Evolutionary conservation across 2,888 invertebrate genomes (phyloP).

Genomic region (Caenorhabditis angaria): DNA sequence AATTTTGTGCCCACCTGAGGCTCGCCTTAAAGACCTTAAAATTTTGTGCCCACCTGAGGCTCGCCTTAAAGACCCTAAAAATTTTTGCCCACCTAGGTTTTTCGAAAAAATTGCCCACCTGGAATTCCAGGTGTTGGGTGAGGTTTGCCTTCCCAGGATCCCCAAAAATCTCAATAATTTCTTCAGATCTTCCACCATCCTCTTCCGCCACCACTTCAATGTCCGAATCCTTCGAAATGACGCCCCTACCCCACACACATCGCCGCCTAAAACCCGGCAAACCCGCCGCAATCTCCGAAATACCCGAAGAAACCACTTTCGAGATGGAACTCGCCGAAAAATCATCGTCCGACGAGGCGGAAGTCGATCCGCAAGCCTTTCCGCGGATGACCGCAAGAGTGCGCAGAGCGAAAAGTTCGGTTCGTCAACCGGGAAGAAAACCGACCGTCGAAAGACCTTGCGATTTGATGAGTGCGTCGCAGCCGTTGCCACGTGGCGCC

Average conservation of each 20-base stretch:
- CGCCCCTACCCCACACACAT: neutral
- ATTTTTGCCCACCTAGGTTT: too few relatives aligned
- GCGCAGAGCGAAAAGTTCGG: conserved; percentile 24
- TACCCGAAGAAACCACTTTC: conserved; percentile 39
- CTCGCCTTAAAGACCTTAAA: too few relatives aligned
- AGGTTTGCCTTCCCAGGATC: too few relatives aligned
- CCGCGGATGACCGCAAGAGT: conserved; percentile 38
- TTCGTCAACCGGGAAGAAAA: conserved; percentile 11
- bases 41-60: too few relatives aligned
- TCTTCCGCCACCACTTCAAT: neutral
- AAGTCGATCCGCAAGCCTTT: conserved; percentile 21
- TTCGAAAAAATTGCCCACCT: too few relatives aligned
- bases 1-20: too few relatives aligned
- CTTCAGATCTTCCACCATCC: neutral
- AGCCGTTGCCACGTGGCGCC: neutral
- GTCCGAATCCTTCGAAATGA: conserved; percentile 9
- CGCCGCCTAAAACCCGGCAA: neutral
- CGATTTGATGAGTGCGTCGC: neutral
- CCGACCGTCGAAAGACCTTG: neutral
- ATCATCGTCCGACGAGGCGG: conserved; percentile 26
- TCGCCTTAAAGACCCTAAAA: too few relatives aligned
- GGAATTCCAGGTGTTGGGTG: too few relatives aligned
- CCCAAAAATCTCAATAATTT: too few relatives aligned
- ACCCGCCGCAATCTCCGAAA: conserved; percentile 8
- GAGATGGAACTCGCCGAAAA: conserved; percentile 35